Evolutionary conservation across 2,888 invertebrate genomes (phyloP), one percentile per base, ranked within the genome.

Genomic region (Mystacides longicornis): DNA sequence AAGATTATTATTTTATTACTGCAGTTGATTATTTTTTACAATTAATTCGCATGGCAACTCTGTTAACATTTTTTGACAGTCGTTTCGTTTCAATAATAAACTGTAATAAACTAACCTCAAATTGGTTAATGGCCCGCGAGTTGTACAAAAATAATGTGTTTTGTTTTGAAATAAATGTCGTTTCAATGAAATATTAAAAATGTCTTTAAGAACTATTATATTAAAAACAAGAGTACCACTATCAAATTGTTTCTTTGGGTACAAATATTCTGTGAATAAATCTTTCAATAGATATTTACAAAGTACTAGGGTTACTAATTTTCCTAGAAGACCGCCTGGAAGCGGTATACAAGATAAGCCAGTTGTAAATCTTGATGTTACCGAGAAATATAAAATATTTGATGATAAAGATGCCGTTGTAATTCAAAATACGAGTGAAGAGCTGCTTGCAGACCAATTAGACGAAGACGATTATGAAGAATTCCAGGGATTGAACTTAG

Each of bases 381-480:
- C 76, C 53, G 70, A 71, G 63, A 87, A 85, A 72, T 88, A 84
- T 67, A 80, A 85, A 72, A 69, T 83, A 60, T 88, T 88, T 68
- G 78, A 79, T 19, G 89, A 90, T 64, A 77, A 80, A 62, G 86
- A 89, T 67, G 74, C 86, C 0, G 71, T 78, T 14, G 70, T 86
- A 59, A 85, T 91, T 63, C 80, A 86, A 61, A 86, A 91, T 19
- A 82, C 81, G 52, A 89, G 89, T 64, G 87, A 87, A 68, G 70
- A 74, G 43, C 18, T 46, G 9, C 20, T 48, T 63, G 62, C 69
- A 62, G 60, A 63, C 19, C 23, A 21, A 16, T n/a, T 20, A 66
- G 69, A 27, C 62, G 67, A 67, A 66, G 68, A 67, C 61, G 66
- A 74, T n/a, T 71, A 68, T 60, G 81, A 85, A 69, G 82, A 83